Conservation (phyloP, 2,797 vertebrate species). For the Labroides dimidiatus region DNA sequence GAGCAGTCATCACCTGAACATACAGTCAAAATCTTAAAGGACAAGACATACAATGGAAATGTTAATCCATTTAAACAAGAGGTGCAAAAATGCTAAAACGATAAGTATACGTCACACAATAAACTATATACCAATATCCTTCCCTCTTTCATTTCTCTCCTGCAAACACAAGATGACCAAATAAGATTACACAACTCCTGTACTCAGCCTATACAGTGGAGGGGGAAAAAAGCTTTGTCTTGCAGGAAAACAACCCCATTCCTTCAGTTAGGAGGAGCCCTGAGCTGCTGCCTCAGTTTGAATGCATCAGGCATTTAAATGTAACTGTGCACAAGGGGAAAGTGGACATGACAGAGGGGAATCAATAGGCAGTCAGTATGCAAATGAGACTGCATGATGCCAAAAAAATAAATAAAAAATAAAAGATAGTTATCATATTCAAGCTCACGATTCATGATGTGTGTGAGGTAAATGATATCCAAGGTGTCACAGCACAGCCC, state of each 20-base stretch:
- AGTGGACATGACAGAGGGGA: slow-evolving; percentile 56
- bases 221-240: slow-evolving; percentile 22
- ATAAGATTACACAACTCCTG: slow-evolving; percentile 13
- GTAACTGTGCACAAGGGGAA: slow-evolving; percentile 49
- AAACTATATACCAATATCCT: not conserved
- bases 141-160: not conserved
- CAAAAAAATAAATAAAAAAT: slow-evolving; percentile 26
- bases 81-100: too few relatives aligned
- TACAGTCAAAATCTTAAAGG: too few relatives aligned
- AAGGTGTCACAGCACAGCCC: slow-evolving; percentile 17
- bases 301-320: slow-evolving; percentile 69
- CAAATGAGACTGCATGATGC: slow-evolving; percentile 56
- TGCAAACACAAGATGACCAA: not conserved
- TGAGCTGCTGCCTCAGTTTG: slow-evolving; percentile 60
- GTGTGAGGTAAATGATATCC: slow-evolving; percentile 15
- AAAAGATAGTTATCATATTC: slow-evolving; percentile 26
- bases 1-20: too few relatives aligned
- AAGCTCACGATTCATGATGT: slow-evolving; percentile 10
- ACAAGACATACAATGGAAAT: too few relatives aligned
- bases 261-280: slow-evolving; percentile 50
- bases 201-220: slow-evolving; percentile 2
- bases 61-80: too few relatives aligned
- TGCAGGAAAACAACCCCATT: slow-evolving; percentile 36
- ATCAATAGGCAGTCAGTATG: slow-evolving; percentile 70
- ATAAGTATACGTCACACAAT: not conserved